Percentiles rank a stretch among this genome's conserved stretches.
phyloP scores from a whole-genome alignment of 2,113 vertebrate genomes.

The Polyodon spathula region DNA sequence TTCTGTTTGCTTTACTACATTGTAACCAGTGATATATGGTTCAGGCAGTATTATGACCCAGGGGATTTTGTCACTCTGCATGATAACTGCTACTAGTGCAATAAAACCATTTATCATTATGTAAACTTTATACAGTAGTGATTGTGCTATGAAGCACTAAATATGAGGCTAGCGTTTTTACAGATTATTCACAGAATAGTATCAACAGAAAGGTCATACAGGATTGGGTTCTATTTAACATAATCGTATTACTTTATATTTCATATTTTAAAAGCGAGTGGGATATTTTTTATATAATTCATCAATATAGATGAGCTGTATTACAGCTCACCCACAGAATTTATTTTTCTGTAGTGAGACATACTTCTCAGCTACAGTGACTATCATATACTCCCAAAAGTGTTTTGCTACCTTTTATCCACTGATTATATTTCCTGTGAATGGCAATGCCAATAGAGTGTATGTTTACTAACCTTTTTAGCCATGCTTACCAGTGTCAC shows the following conservation, averaged over 20 bases:
- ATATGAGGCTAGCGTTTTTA: slow-evolving; percentile 23
- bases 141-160: slow-evolving; percentile 23
- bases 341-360: background rate
- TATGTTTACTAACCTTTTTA: background rate
- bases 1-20: slow-evolving; percentile 32
- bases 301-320: slow-evolving; percentile 4
- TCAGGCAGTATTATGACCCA: slow-evolving; percentile 26
- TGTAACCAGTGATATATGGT: slow-evolving; percentile 29
- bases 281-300: background rate
- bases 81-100: slow-evolving; percentile 23
- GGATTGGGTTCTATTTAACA: slow-evolving; percentile 24
- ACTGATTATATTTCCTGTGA: background rate
- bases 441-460: background rate
- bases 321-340: slow-evolving; percentile 1
- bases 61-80: slow-evolving; percentile 27
- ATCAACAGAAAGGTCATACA: slow-evolving; percentile 32
- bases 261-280: slow-evolving; percentile 1
- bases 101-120: slow-evolving; percentile 24
- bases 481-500: background rate
- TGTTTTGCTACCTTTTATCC: background rate
- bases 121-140: slow-evolving; percentile 21
- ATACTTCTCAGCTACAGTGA: background rate
- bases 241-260: slow-evolving; percentile 34
- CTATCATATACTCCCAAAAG: background rate
- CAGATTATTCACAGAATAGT: slow-evolving; percentile 25